Base-by-base conservation (phyloP, 2,113 vertebrate genomes). In the Seriola quinqueradiata region DNA sequence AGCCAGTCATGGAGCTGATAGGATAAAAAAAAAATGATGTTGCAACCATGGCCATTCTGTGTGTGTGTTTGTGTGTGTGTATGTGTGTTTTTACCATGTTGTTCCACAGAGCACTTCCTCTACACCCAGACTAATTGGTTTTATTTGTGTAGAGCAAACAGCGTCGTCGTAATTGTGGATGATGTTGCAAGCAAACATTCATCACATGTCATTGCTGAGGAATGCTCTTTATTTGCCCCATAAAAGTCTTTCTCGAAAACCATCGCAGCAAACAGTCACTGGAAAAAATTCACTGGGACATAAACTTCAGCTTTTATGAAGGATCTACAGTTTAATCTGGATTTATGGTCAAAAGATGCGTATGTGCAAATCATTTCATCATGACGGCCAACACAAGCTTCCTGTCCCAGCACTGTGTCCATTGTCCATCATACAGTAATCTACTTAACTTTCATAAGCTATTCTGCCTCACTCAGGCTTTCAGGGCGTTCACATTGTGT, bases 141-240 rank as follows among this genome's bases (percentile, higher is more conserved):
- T 68, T 25, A 42, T 48, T 38, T 23, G 57, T 44, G 58, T 23
- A 2, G 67, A 52, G 67, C 36, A 23, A 74, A 67, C 7, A 70
- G 57, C 21, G 2, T 25, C 58, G 70, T 28, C 34, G 79, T 81
- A 74, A 87, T 23, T 59, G 58, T 5, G 68, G 65, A 50, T 59
- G 54, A 63, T 36, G 69, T 82, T 75, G 65, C 77, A 87, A 65
- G 70, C 73, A 74, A 79, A 82, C 76, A 70, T 70, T 66, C 36
- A 60, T 84, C 75, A 36, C 63, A 46, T 73, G 69, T 87, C 88
- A 90, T n/a, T 13, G 61, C 87, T 88, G 59, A 81, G 70, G 79
- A 90, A 90, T 92, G 82, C 40, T 68, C 28, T 84, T 69, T 69
- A 86, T 90, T 91, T 85, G 69, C 85, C 85, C 84, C 82, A 70